phyloP scores from a whole-genome alignment of 2,797 vertebrate genomes.

The Pterois miles region DNA sequence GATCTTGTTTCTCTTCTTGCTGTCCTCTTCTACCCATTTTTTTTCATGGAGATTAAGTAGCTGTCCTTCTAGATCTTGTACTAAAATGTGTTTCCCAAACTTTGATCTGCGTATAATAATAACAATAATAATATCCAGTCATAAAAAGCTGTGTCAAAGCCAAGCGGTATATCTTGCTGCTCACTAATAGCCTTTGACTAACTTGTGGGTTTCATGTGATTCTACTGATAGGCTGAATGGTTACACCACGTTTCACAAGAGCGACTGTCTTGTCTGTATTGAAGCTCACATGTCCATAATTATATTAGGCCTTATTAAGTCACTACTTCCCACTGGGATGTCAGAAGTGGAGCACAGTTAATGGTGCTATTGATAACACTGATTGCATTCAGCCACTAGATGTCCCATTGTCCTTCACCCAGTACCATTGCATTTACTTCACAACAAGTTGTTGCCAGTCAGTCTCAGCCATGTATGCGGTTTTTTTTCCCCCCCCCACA shows the following conservation, averaged over 20 bases:
- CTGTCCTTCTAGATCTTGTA: not conserved
- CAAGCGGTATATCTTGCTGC: not conserved
- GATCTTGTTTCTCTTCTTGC: conserved; percentile 32
- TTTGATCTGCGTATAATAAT: not conserved
- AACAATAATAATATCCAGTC: no score
- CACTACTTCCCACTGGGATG: conserved; percentile 38
- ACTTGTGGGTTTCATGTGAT: conserved; percentile 69
- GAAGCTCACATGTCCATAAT: conserved; percentile 71
- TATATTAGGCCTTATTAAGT: conserved; percentile 46
- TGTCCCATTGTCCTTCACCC: no score
- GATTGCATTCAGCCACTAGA: no score
- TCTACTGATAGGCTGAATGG: conserved; percentile 41
- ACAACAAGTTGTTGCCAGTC: no score
- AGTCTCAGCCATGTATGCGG: no score
- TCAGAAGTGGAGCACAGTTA: not conserved
- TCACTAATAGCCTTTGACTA: not conserved
- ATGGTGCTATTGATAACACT: no score
- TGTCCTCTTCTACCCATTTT: not conserved
- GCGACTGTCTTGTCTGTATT: conserved; percentile 21
- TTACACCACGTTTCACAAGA: conserved; percentile 40
- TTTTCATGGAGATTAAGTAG: not conserved
- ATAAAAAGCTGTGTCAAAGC: no score
- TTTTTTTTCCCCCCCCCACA: no score
- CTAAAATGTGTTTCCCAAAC: not conserved
- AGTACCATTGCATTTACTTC: no score